Evolutionary conservation across 1,140 invertebrate species (phyloP).

Genomic region (Antheraea pernyi): DNA sequence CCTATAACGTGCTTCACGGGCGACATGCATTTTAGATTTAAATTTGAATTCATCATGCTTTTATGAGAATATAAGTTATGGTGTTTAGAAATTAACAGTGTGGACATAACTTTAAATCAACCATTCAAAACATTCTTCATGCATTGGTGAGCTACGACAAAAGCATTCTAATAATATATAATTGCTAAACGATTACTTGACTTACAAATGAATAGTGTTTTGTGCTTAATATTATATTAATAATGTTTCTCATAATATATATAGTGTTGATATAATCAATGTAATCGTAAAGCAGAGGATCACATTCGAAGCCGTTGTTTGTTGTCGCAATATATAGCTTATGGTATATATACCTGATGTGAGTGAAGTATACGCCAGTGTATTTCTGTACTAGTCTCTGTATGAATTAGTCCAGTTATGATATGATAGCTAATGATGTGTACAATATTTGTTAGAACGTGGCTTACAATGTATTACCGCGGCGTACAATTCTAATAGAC

Average conservation of each 20-base stretch:
- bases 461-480: constrained; percentile 31
- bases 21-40: not conserved
- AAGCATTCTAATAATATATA: constrained; percentile 33
- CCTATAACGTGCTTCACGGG: not conserved
- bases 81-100: not conserved
- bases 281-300: constrained; percentile 58
- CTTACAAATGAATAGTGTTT: not conserved
- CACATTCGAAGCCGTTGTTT: constrained; percentile 63
- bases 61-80: not conserved
- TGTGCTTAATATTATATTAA: not conserved
- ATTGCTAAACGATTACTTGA: constrained; percentile 45
- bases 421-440: constrained; percentile 69
- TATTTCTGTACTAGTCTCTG: constrained; percentile 67
- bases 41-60: not conserved
- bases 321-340: constrained; percentile 50
- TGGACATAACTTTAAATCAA: not conserved
- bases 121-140: constrained; percentile 38
- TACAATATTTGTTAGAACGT: constrained; percentile 23
- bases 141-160: constrained; percentile 47
- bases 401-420: constrained; percentile 66
- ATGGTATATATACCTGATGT: constrained; percentile 65
- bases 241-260: not conserved
- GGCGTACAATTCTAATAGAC: constrained; percentile 36
- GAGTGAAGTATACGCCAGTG: constrained; percentile 75
- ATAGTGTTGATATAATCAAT: not conserved